Percentiles rank a stretch among this genome's conserved stretches.
Evolutionary conservation across 2,113 vertebrate species (phyloP).

Genomic region (Nothoprocta perdicaria): DNA sequence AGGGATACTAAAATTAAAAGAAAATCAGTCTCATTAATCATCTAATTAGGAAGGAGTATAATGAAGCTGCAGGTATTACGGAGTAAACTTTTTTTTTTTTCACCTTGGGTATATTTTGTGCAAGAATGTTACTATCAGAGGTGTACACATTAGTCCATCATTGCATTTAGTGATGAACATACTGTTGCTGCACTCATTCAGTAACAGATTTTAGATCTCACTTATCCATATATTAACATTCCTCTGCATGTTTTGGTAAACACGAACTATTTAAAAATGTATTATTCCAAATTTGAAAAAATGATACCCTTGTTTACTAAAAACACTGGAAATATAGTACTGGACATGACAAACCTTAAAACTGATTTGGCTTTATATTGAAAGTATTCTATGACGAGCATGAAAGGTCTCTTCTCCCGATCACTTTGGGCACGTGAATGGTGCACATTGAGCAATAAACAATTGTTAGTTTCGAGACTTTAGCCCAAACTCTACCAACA

Average conservation of each 20-base stretch:
- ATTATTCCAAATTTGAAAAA: background rate
- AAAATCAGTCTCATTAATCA: background rate
- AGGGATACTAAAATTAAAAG: background rate
- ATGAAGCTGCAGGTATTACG: background rate
- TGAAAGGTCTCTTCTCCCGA: background rate
- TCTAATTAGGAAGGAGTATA: background rate
- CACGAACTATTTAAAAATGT: background rate
- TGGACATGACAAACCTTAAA: background rate
- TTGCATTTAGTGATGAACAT: background rate
- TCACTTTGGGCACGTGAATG: background rate
- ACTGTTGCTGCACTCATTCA: background rate
- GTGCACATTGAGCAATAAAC: background rate
- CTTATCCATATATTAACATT: background rate
- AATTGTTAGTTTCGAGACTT: background rate
- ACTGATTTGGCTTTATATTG: background rate
- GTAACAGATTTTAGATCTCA: background rate
- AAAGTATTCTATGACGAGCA: background rate
- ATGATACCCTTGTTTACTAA: background rate
- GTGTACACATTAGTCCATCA: background rate
- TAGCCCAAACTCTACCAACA: rapidly evolving
- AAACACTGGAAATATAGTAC: background rate
- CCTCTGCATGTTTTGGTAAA: background rate
- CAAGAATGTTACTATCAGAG: background rate
- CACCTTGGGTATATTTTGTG: background rate
- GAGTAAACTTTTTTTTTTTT: background rate